Conservation (phyloP, 2,113 vertebrate genomes). For the Semnornis frantzii region DNA sequence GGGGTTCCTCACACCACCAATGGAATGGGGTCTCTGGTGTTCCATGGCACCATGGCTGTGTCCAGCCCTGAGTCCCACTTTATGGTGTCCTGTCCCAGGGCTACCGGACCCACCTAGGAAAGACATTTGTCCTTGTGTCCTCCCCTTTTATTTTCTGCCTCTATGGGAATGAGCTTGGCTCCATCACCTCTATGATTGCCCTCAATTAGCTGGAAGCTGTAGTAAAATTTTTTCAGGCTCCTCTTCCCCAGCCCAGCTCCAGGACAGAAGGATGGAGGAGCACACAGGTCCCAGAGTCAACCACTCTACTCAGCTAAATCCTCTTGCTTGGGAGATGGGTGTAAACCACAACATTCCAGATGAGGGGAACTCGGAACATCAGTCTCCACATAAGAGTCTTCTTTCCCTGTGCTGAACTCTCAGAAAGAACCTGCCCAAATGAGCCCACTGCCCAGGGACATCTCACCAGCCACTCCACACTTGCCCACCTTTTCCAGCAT, state of each 20-base stretch:
- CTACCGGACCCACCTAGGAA: not conserved
- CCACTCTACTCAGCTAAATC: not conserved
- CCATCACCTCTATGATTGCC: not conserved
- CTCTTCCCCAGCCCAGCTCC: not conserved
- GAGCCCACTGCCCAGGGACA: not conserved
- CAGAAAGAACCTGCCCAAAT: not conserved
- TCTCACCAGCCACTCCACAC: rapidly evolving
- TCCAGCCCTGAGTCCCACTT: not conserved
- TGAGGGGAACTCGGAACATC: not conserved
- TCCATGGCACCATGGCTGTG: not conserved
- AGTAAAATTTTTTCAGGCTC: not conserved
- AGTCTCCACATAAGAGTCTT: not conserved
- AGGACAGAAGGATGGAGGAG: not conserved
- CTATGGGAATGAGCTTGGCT: not conserved
- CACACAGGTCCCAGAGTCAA: not conserved
- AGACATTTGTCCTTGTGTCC: not conserved
- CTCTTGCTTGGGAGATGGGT: not conserved
- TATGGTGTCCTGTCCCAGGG: not conserved
- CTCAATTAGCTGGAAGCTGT: not conserved
- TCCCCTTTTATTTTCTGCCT: not conserved
- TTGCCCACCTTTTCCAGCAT: slow-evolving; percentile 93
- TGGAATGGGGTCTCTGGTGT: not conserved
- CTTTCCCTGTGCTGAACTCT: not conserved
- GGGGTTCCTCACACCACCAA: not conserved
- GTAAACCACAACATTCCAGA: not conserved